Base-by-base conservation (phyloP, 2,888 invertebrate species). In the Eugnorisma glareosa region DNA sequence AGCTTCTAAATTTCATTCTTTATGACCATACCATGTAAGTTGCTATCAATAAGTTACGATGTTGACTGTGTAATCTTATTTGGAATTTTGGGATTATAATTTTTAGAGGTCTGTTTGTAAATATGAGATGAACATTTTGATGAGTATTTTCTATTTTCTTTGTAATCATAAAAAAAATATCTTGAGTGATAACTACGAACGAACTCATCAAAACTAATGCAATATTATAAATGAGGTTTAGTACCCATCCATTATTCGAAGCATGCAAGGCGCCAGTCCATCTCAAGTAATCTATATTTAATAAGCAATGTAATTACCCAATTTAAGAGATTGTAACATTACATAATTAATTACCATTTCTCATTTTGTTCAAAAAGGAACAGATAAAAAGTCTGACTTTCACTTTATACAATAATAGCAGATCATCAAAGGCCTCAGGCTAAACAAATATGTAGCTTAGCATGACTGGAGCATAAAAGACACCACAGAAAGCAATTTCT, bases 371-470 rank as follows among this genome's bases (percentile, higher is more conserved):
- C 70, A 78, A 78, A 77, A 66, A 77, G 57, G 70, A 85, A 83
- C 74, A 71, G 67, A 79, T 82, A 86, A 87, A 88, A 86, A 84
- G 51, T 68, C 35, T 67, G 43, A 83, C 87, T 89, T 87, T 87
- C 89, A 89, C 89, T 85, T 81, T 69, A 51, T 66, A 77, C 18
- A 61, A 76, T 79, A 76, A 67, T 79, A 73, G 57, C 66, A 82
- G 81, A 83, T 89, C 86, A 81, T 89, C 71, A 79, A 85, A 79
- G 54, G 76, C 87, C 88, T 81, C 77, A 40, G 73, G 89, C 77
- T 57, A 66, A 73, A 78, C 70, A 74, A 73, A 80, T 51, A 75
- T n/a, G 40, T 57, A 67, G 69, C 21, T 37, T 59, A 54, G 48
- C 28, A 73, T 68, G 68, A 76, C 45, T 75, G 5, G 18, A 57